Conservation (phyloP, 1,140 invertebrate species). For the Caerostris darwini region DNA sequence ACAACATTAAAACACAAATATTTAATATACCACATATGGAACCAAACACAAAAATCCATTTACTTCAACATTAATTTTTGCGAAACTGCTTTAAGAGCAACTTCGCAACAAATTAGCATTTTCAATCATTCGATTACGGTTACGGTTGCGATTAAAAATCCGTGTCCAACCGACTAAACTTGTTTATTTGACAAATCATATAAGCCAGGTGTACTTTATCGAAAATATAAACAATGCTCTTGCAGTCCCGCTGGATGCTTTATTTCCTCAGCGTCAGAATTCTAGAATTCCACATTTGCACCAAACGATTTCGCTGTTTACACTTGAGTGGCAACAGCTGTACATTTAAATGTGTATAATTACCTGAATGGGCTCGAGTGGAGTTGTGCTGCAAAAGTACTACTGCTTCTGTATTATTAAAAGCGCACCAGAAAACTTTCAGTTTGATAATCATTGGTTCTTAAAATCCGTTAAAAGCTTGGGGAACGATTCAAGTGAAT, state of each 20-base stretch:
- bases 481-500: neutral
- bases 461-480: neutral
- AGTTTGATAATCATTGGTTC: conserved; percentile 26
- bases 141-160: neutral
- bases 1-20: too few species aligned
- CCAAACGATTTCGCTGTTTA: conserved; percentile 5
- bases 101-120: too few species aligned
- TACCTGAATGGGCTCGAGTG: neutral
- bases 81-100: too few species aligned
- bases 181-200: neutral
- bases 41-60: too few species aligned
- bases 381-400: neutral
- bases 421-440: conserved; percentile 6
- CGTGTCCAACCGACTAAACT: neutral
- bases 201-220: neutral
- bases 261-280: neutral
- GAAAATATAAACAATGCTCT: neutral
- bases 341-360: conserved; percentile 36
- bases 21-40: too few species aligned
- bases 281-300: neutral
- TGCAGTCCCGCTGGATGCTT: neutral
- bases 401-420: conserved; percentile 1
- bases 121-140: too few species aligned
- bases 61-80: too few species aligned
- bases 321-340: conserved; percentile 11